Percentiles rank a stretch among this genome's conserved stretches.
These are phyloP conservation scores for Colossoma macropomum DNA, from an alignment of 2,113 vertebrate species.

Conservation along the genomic window DNA sequence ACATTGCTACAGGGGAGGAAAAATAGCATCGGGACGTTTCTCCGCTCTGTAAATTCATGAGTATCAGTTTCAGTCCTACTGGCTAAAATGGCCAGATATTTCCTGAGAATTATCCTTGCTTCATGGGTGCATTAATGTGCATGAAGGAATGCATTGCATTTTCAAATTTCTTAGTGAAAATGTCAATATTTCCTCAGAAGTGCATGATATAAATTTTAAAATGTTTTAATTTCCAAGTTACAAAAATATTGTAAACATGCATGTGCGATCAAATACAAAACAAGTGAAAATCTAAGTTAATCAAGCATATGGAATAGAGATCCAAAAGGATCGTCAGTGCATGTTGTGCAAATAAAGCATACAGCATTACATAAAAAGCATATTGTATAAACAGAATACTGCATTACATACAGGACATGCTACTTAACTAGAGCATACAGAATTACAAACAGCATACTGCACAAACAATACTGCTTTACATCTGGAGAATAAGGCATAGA, in stretches of 20 bases:
- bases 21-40: background rate
- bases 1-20: background rate
- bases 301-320: background rate
- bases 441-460: too few species aligned
- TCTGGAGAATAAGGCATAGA: too few species aligned
- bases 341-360: background rate
- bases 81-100: background rate
- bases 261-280: background rate
- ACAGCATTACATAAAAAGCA: background rate
- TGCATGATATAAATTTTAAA: too few species aligned
- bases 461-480: background rate
- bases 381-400: too few species aligned
- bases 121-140: background rate
- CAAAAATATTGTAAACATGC: background rate
- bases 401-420: too few species aligned
- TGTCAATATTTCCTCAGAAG: background rate
- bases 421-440: too few species aligned
- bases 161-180: background rate
- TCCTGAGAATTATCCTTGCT: background rate
- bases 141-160: background rate
- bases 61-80: background rate
- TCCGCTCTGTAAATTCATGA: background rate
- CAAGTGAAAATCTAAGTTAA: background rate
- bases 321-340: background rate
- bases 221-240: too few species aligned